A percentile compares a stretch with the other conserved stretches of the same genome.
Evolutionary conservation across 2,888 invertebrate species (phyloP).

Genomic region (Marasmarcha lunaedactyla): DNA sequence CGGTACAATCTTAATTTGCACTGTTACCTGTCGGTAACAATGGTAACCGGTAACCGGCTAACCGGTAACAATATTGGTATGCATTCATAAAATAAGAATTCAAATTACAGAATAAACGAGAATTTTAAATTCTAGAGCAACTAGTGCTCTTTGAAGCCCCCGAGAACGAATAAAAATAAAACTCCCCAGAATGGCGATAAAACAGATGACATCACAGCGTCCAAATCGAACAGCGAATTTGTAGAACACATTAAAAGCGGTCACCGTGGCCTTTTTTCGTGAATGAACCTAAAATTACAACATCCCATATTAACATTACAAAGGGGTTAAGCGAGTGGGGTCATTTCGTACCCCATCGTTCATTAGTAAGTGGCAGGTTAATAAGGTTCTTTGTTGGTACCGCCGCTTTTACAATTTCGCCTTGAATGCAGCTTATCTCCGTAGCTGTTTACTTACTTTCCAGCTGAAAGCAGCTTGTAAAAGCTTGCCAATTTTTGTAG

Average conservation of each 20-base stretch:
- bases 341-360: constrained; percentile 46
- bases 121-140: no score
- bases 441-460: constrained; percentile 46
- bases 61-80: no score
- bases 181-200: no score
- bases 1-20: no score
- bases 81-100: no score
- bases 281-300: constrained; percentile 34
- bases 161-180: no score
- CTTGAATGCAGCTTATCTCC: constrained; percentile 61
- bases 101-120: no score
- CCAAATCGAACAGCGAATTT: no score
- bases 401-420: constrained; percentile 51
- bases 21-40: no score
- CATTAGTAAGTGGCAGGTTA: constrained; percentile 60
- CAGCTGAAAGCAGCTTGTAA: constrained; percentile 32
- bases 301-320: constrained; percentile 39
- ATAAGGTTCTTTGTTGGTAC: constrained; percentile 57
- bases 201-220: background rate
- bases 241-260: background rate
- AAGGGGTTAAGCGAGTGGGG: constrained; percentile 30
- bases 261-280: constrained; percentile 13
- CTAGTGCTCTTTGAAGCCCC: no score
- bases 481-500: constrained; percentile 39
- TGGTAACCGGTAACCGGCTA: no score